Conservation (phyloP, 2,113 vertebrate species). For the Syrrhaptes paradoxus region DNA sequence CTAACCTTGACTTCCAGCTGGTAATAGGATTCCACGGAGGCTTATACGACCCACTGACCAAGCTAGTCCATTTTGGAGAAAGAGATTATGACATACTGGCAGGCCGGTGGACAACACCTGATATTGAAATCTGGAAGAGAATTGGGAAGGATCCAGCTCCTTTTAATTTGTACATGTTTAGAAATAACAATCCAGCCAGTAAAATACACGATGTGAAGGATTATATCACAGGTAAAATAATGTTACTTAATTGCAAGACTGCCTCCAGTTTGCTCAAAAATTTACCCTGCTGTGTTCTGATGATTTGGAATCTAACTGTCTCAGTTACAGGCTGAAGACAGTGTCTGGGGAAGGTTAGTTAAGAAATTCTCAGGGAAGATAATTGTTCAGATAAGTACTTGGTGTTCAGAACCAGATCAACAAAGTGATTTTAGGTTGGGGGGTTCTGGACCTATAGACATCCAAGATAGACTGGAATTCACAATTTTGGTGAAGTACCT, state of each 20-base stretch:
- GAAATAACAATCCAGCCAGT: conserved; percentile 97
- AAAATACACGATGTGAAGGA: conserved; percentile 94
- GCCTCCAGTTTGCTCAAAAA: neutral
- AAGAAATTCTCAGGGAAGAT: neutral
- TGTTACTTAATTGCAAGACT: neutral
- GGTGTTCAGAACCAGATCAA: neutral
- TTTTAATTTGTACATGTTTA: conserved; percentile 98
- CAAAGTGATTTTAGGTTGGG: neutral
- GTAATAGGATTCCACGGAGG: conserved; percentile 97
- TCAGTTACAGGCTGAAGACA: neutral
- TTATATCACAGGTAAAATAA: conserved; percentile 91
- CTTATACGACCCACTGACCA: conserved; percentile 93
- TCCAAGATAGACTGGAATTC: neutral
- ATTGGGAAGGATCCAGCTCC: conserved; percentile 91
- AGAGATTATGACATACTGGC: conserved; percentile 96
- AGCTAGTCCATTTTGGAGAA: conserved; percentile 94
- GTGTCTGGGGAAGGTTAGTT: neutral
- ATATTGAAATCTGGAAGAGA: conserved; percentile 89
- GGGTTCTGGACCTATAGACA: neutral
- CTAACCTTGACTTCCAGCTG: conserved; percentile 95
- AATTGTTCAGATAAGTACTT: neutral
- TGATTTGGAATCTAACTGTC: neutral
- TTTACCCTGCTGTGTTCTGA: neutral
- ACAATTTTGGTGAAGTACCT: neutral
- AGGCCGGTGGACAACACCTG: conserved; percentile 94